Conservation (phyloP, 2,797 vertebrate genomes). For the Sarcoramphus papa region DNA sequence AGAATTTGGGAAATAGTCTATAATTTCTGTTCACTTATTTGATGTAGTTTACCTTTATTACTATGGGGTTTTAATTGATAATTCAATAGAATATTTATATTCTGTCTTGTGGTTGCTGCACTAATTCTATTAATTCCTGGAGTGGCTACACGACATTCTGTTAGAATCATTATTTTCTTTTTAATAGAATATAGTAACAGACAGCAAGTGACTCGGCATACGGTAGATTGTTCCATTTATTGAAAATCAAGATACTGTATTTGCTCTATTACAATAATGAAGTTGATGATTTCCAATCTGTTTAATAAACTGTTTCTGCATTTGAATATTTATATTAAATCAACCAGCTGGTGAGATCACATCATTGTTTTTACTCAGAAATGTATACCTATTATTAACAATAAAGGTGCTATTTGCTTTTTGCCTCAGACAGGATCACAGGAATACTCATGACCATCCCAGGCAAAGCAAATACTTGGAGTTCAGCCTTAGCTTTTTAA, state of each 20-base stretch:
- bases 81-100: conserved; percentile 62
- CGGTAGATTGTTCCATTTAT: conserved; percentile 68
- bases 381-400: conserved; percentile 68
- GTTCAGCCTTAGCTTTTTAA: background rate
- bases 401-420: conserved; percentile 18
- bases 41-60: conserved; percentile 66
- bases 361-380: conserved; percentile 53
- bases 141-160: conserved; percentile 21
- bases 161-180: conserved; percentile 59
- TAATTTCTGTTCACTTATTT: conserved; percentile 67
- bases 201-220: conserved; percentile 61
- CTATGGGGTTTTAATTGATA: conserved; percentile 62
- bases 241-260: conserved; percentile 70
- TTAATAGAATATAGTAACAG: conserved; percentile 62
- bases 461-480: background rate
- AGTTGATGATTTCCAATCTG: conserved; percentile 75
- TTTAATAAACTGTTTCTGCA: conserved; percentile 74
- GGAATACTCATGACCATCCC: background rate
- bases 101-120: conserved; percentile 47
- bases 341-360: conserved; percentile 72
- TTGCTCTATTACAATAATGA: conserved; percentile 74
- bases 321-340: conserved; percentile 78
- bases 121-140: conserved; percentile 64
- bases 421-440: background rate
- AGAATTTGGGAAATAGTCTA: conserved; percentile 50